Percentiles rank a stretch among this genome's conserved stretches.
These are phyloP conservation scores for Astreopora myriophthalma DNA, from an alignment of 64 coral and sea anemone species.

Conservation along the genomic window DNA sequence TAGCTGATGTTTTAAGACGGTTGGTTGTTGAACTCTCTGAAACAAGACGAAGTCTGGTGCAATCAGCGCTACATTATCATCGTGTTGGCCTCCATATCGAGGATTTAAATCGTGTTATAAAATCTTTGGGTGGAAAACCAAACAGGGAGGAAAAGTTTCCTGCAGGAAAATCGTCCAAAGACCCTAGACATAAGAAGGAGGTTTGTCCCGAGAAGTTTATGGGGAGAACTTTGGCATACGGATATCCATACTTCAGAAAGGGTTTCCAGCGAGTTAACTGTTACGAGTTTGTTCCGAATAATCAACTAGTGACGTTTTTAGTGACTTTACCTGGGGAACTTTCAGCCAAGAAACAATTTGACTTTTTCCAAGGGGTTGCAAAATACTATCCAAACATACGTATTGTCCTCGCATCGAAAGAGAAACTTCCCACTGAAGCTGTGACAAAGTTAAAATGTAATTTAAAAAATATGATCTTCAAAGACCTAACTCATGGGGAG, in stretches of 20 bases:
- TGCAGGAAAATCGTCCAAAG: neutral
- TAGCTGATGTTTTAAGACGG: slow-evolving; percentile 32
- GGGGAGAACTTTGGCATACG: slow-evolving; percentile 75
- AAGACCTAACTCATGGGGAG: slow-evolving; percentile 29
- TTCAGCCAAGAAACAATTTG: neutral
- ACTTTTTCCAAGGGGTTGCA: slow-evolving; percentile 51
- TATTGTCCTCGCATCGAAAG: slow-evolving; percentile 51
- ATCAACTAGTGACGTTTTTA: slow-evolving; percentile 70
- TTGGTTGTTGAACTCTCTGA: slow-evolving; percentile 56
- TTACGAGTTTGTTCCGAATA: slow-evolving; percentile 64
- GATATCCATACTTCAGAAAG: slow-evolving; percentile 89
- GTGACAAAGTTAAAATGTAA: slow-evolving; percentile 48
- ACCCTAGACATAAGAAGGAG: slow-evolving; percentile 44
- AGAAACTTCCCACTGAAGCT: neutral
- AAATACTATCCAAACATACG: slow-evolving; percentile 66
- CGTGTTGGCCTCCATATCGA: slow-evolving; percentile 71
- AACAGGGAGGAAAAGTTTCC: neutral
- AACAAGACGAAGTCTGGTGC: slow-evolving; percentile 48
- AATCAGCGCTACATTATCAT: slow-evolving; percentile 28
- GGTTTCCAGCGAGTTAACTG: slow-evolving; percentile 84
- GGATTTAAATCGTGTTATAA: neutral
- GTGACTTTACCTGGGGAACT: slow-evolving; percentile 42
- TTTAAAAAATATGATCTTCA: slow-evolving; percentile 18
- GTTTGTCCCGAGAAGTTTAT: slow-evolving; percentile 95
- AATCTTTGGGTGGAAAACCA: neutral